Conservation (phyloP, 2,888 invertebrate species). For the Rhamnusium bicolor region DNA sequence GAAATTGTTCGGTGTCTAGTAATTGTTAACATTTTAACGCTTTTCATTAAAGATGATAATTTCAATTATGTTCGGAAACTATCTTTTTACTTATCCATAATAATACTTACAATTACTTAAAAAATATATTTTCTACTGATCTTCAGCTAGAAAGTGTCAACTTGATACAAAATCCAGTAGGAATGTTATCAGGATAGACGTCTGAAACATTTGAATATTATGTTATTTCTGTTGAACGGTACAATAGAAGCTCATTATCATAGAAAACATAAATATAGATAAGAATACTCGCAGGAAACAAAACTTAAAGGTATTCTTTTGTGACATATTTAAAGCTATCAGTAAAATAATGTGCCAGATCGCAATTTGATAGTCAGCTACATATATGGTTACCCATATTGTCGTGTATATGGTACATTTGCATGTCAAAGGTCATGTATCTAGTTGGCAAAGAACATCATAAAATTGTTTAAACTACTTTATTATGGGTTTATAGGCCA, state of each 20-base stretch:
- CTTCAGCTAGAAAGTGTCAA: background rate
- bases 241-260: background rate
- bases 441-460: background rate
- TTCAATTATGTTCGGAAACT: too few relatives aligned
- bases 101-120: too few relatives aligned
- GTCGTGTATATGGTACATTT: slow-evolving; percentile 20
- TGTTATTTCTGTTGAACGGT: background rate
- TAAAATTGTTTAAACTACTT: background rate
- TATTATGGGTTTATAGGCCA: too few relatives aligned
- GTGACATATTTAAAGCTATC: slow-evolving; percentile 18
- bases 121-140: too few relatives aligned
- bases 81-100: too few relatives aligned
- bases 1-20: too few relatives aligned
- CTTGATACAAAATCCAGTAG: too few relatives aligned
- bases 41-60: too few relatives aligned
- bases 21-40: too few relatives aligned
- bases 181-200: background rate
- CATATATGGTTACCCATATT: slow-evolving; percentile 13
- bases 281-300: background rate
- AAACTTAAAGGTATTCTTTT: slow-evolving; percentile 2
- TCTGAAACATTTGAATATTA: background rate
- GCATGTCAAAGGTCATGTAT: slow-evolving; percentile 4
- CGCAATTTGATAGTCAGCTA: slow-evolving; percentile 9
- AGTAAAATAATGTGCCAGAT: slow-evolving; percentile 25
- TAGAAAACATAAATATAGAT: slow-evolving; percentile 12